Conservation (phyloP, 2,888 invertebrate species). For the Eupithecia inturbata region DNA sequence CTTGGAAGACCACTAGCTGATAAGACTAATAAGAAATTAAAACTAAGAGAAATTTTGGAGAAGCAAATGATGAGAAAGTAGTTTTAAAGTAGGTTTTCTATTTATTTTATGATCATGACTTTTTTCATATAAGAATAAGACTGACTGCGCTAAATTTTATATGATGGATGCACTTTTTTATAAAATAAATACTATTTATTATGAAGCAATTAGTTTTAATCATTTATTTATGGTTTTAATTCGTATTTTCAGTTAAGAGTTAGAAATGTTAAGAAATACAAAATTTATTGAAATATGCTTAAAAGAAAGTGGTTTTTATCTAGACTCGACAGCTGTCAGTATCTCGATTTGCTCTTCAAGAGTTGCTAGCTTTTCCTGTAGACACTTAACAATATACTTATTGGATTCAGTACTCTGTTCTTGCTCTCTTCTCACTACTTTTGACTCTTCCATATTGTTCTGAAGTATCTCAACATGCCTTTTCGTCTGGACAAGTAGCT, state of each 20-base stretch:
- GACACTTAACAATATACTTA: constrained; percentile 74
- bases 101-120: constrained; percentile 39
- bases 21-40: constrained; percentile 74
- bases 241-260: background rate
- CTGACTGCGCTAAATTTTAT: constrained; percentile 39
- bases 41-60: constrained; percentile 71
- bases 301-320: constrained; percentile 48
- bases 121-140: constrained; percentile 39
- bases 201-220: background rate
- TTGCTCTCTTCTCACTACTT: constrained; percentile 58
- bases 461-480: constrained; percentile 67
- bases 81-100: constrained; percentile 31
- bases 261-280: background rate
- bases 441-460: constrained; percentile 62
- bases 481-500: constrained; percentile 64
- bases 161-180: background rate
- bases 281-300: background rate
- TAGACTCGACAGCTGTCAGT: constrained; percentile 72
- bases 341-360: constrained; percentile 79
- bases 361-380: constrained; percentile 77
- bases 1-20: constrained; percentile 79
- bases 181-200: constrained; percentile 23
- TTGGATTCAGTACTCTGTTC: constrained; percentile 68
- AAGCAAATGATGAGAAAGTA: constrained; percentile 69
- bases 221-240: background rate